These are phyloP conservation scores for Ageneiosus marmoratus DNA, from an alignment of 2,113 vertebrate genomes.

Conservation along the genomic window DNA sequence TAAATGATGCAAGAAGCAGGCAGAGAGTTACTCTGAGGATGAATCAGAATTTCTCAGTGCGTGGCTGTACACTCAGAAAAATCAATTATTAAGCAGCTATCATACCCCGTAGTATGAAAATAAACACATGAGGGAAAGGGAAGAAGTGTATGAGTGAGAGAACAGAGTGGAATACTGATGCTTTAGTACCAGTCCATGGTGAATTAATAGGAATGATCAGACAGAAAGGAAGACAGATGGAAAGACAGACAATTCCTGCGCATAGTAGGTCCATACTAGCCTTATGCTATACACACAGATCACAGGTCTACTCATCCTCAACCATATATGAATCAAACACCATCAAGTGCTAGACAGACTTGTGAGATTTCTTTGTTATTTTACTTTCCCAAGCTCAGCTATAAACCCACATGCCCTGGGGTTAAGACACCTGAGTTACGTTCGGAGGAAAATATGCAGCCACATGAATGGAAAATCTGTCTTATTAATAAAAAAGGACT, in stretches of 20 bases:
- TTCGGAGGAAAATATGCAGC: constrained; percentile 21
- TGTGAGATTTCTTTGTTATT: constrained; percentile 10
- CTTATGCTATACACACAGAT: constrained; percentile 53
- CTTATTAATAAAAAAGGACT: constrained; percentile 34
- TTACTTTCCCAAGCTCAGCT: background rate
- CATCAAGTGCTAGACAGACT: constrained; percentile 29
- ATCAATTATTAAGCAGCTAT: constrained; percentile 81
- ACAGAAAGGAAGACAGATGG: constrained; percentile 15
- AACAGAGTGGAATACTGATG: constrained; percentile 64
- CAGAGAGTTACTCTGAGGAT: constrained; percentile 75
- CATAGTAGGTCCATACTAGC: constrained; percentile 26
- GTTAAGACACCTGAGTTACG: constrained; percentile 12
- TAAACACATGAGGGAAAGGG: constrained; percentile 67
- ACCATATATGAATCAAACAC: constrained; percentile 46
- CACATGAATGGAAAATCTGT: constrained; percentile 7
- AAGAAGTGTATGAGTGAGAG: constrained; percentile 52
- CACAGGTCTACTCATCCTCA: constrained; percentile 31
- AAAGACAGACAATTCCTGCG: constrained; percentile 49
- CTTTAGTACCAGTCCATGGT: constrained; percentile 53
- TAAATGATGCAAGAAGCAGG: constrained; percentile 77
- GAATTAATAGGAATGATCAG: constrained; percentile 63
- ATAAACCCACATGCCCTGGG: constrained; percentile 29
- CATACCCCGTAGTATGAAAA: constrained; percentile 80
- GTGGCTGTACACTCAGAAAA: constrained; percentile 77
- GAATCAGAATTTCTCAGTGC: constrained; percentile 83